These are phyloP conservation scores for Drosophila suboccidentalis DNA, from an alignment of 2,888 invertebrate genomes.

Conservation along the genomic window DNA sequence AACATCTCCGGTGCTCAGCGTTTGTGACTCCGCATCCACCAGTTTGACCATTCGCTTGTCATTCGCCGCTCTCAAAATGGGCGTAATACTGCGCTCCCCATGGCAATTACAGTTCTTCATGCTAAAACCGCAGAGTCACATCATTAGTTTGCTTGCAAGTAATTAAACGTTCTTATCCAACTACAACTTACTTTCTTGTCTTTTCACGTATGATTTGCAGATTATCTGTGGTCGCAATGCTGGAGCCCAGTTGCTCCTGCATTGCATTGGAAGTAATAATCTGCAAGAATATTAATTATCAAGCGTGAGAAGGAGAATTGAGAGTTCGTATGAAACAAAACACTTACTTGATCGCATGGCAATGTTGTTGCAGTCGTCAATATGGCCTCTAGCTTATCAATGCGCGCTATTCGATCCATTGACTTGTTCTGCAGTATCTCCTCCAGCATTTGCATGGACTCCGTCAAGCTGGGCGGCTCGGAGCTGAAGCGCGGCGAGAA, in stretches of 20 bases:
- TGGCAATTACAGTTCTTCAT: constrained; percentile 84
- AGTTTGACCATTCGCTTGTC: constrained; percentile 78
- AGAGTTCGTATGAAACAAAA: not conserved
- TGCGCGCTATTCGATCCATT: constrained; percentile 94
- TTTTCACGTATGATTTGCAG: constrained; percentile 85
- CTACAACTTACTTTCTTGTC: constrained; percentile 80
- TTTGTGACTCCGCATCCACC: constrained; percentile 90
- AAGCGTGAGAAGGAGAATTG: constrained; percentile 2
- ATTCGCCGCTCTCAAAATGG: constrained; percentile 60
- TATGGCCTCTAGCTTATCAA: constrained; percentile 94
- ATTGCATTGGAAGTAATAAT: constrained; percentile 84
- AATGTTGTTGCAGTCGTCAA: constrained; percentile 92
- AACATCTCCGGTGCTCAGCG: constrained; percentile 96
- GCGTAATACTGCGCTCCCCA: constrained; percentile 79
- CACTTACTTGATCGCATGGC: constrained; percentile 87
- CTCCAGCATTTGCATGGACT: constrained; percentile 96
- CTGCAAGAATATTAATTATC: constrained; percentile 46
- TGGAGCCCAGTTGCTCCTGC: constrained; percentile 84
- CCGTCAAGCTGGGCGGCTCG: constrained; percentile 93
- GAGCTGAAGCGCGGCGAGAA: constrained; percentile 91
- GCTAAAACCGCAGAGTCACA: constrained; percentile 56
- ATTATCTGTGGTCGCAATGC: constrained; percentile 84
- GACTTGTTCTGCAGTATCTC: constrained; percentile 92
- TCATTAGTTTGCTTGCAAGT: constrained; percentile 4
- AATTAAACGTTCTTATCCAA: not conserved